These are phyloP conservation scores for Meteorus sp. DNA, from an alignment of 1,140 invertebrate species.

Conservation along the genomic window DNA sequence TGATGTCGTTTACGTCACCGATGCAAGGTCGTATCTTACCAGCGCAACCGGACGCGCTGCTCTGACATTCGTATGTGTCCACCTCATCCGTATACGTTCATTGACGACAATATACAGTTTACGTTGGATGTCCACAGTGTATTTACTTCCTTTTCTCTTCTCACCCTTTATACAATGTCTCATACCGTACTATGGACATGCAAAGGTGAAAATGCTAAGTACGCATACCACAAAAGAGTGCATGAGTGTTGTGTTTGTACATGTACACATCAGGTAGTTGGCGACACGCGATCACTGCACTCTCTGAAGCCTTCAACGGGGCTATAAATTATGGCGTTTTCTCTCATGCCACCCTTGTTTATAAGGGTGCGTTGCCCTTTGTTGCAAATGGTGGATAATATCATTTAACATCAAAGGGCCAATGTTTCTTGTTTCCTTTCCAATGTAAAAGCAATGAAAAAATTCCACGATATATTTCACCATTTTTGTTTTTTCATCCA, in stretches of 20 bases:
- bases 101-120: background rate
- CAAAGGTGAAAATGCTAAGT: background rate
- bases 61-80: slow-evolving; percentile 14
- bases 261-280: slow-evolving; percentile 28
- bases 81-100: background rate
- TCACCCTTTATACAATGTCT: too few species aligned
- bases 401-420: slow-evolving; percentile 53
- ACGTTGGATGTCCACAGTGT: slow-evolving; percentile 3
- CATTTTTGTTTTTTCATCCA: background rate
- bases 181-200: background rate
- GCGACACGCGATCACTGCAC: slow-evolving; percentile 51
- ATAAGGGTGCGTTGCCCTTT: slow-evolving; percentile 41
- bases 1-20: slow-evolving; percentile 8
- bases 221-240: slow-evolving; percentile 8
- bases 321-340: slow-evolving; percentile 58
- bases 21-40: slow-evolving; percentile 5
- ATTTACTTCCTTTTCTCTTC: too few species aligned
- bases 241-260: slow-evolving; percentile 19
- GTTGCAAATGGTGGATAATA: slow-evolving; percentile 50
- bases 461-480: background rate
- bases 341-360: slow-evolving; percentile 53
- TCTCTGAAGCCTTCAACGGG: slow-evolving; percentile 29
- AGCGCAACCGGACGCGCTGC: slow-evolving; percentile 16
- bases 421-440: slow-evolving; percentile 17
- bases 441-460: background rate